Percentiles rank a stretch among this genome's conserved stretches.
phyloP scores from a whole-genome alignment of 2,888 invertebrate genomes.

The Trachelus stipa region DNA sequence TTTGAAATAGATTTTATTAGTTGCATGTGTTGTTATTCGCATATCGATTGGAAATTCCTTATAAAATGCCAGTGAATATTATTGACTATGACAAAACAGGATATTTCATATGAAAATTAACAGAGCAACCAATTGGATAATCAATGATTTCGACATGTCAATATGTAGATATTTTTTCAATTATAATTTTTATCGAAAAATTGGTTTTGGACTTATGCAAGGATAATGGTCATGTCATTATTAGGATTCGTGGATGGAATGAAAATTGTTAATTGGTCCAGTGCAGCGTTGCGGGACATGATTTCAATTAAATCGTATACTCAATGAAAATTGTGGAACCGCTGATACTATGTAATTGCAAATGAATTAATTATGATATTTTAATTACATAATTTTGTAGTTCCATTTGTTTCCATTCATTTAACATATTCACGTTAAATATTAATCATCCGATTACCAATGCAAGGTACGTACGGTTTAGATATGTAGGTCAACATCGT shows the following conservation, averaged over 20 bases:
- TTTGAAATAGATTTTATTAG: not conserved
- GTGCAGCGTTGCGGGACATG: not conserved
- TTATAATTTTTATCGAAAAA: not conserved
- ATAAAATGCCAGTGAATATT: not conserved
- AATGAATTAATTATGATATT: not conserved
- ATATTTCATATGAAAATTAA: not conserved
- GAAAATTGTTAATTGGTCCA: not conserved
- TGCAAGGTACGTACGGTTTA: not conserved
- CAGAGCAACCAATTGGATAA: not conserved
- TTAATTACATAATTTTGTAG: not conserved
- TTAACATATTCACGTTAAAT: not conserved
- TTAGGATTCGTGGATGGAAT: not conserved
- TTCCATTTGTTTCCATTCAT: not conserved
- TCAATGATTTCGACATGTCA: too few species aligned
- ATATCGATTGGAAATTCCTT: not conserved
- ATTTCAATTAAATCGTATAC: not conserved
- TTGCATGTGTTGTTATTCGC: not conserved
- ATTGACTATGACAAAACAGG: not conserved
- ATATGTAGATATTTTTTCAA: not conserved
- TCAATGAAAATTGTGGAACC: not conserved
- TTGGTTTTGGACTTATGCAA: not conserved
- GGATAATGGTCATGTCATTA: not conserved
- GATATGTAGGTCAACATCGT: not conserved
- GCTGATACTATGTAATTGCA: not conserved
- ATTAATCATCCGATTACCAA: not conserved